Base-by-base conservation (phyloP, 92 coral and sea anemone species). In the Montipora capitata region DNA sequence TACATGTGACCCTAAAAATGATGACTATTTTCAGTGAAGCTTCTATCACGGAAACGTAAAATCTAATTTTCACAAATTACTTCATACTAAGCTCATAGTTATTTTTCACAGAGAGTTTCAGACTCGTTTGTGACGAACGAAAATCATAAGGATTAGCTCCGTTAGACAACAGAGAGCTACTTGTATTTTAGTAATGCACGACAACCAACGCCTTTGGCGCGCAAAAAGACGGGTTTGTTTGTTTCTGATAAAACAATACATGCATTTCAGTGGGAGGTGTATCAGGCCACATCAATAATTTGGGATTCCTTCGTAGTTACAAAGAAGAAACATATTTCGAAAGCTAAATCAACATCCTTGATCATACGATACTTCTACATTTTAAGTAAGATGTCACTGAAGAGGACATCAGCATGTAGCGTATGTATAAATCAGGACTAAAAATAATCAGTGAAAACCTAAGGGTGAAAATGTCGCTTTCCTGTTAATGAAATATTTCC, bases 401-500 rank as follows among this genome's bases (percentile, higher is more conserved):
- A 27, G 35, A 0, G 35, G 35, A 0, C 1, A 27, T 27, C 35
- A 27, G 35, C 1, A 27, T 3, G 0, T 4, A 45, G 51, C 9
- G 51, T 8, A 45, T 45, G 51, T 4, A 5, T 8, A 45, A 45
- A 45, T 2, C 6, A 8, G 51, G 9, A 8, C 51, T 45, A 8
- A 4, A 8, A 45, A 45, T 8, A 45, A 4, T 45, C 51, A 45
- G 51, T 45, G 7, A 45, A 45, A 45, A 45, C 51, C 2, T 0
- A 45, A 45, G 51, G 10, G 43, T 62, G 58, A 20, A 52, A 38
- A 59, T 2, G 7, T 42, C n/a, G 74, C 20, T 41, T 20, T 16
- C 10, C 65, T 12, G 5, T 45, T 44, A 11, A 35, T 75, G 4
- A 20, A 68, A 68, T 43, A 80, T 56, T 80, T 80, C 85, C 85